Base-by-base conservation (phyloP, 1,140 invertebrate genomes). In the Caenorhabditis inopinata region DNA sequence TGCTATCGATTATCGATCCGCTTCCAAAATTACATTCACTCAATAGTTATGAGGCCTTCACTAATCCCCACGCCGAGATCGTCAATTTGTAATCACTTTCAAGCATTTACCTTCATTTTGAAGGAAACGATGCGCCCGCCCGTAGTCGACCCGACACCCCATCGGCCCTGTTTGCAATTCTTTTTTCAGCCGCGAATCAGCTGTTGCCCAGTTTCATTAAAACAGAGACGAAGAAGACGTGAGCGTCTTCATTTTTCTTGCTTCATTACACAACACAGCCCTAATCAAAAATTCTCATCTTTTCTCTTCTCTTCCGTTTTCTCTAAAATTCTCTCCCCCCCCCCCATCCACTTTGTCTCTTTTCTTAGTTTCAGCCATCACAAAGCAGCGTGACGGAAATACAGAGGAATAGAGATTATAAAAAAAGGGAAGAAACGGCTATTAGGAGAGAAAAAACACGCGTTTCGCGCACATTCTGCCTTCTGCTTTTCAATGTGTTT, bases 251-350 rank as follows among this genome's bases (percentile, higher is more conserved):
- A 25, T 6, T 68, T 68, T 42, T 68, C 32, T 68, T 68, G 58
- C 58, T 21, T 38, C 32, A 38, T 68, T 68, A 68, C 58, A 58
- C 53, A 58, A 38, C 14, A 42, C 38, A 42, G 6, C 58, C 73
- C 46, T 75, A 48, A 75, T 75, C 42, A 75, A 46, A 75, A 75
- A 27, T 75, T 75, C 46, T 9, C 73, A 75, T 75, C 73, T 75
- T 75, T 45, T 42, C 38, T 25, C 7, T 18, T 51, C 48, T 25
- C 48, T 42, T 68, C 14, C 58, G 32, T 38, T 42, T 68, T 68
- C 21, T 75, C 14, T 74, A 18, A 18, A 27, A n/a, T n/a, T 75
- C 29, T 47, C 48, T 75, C 18, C 25, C 68, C 18, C 23, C 25
- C 46, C 46, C 46, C 68, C 25, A 21, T 47, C 42, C 35, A 38